phyloP scores from a whole-genome alignment of 2,888 invertebrate genomes.

The Trachelus tabidus region DNA sequence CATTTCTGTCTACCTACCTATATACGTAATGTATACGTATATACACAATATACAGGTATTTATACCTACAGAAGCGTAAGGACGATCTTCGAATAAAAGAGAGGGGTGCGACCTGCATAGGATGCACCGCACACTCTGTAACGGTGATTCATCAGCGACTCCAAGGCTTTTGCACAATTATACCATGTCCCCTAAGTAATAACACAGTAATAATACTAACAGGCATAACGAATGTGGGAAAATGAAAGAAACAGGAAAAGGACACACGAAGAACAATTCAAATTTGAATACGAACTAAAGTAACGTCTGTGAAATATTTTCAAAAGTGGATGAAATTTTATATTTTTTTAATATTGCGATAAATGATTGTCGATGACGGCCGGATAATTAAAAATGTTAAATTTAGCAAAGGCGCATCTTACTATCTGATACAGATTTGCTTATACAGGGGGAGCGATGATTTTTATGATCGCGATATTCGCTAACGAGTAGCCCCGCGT shows the following conservation, averaged over 20 bases:
- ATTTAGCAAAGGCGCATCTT: neutral
- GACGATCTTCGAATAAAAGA: slow-evolving; percentile 4
- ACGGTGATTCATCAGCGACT: neutral
- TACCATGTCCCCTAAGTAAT: neutral
- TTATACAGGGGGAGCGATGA: slow-evolving; percentile 34
- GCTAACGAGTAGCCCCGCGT: slow-evolving; percentile 59
- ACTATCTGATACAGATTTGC: neutral
- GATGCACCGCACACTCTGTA: neutral
- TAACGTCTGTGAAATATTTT: neutral
- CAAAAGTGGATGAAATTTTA: neutral
- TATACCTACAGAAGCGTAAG: slow-evolving; percentile 5
- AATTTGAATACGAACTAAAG: neutral
- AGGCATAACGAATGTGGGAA: neutral
- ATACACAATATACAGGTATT: slow-evolving; percentile 15
- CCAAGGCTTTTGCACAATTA: neutral
- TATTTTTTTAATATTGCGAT: neutral
- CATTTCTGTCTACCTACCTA: slow-evolving; percentile 1
- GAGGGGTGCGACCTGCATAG: neutral
- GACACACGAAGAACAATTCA: neutral
- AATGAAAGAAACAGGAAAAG: neutral
- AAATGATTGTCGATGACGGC: neutral
- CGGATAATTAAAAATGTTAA: neutral
- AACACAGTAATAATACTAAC: neutral
- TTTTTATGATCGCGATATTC: slow-evolving; percentile 58
- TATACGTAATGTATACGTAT: neutral